phyloP scores from a whole-genome alignment of 2,113 vertebrate species.

The Phylloscopus trochiloides region DNA sequence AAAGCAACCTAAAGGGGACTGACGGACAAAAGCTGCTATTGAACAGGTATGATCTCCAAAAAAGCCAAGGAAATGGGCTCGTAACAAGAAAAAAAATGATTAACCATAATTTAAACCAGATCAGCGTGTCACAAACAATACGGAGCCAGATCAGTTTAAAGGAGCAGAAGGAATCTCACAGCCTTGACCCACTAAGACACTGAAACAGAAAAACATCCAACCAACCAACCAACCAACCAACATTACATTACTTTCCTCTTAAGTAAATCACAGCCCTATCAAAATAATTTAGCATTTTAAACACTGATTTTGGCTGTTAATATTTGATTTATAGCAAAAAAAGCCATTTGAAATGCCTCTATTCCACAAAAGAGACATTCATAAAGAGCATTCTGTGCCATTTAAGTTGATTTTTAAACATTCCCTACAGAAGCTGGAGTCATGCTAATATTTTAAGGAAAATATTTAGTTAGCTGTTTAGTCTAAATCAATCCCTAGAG shows the following conservation, averaged over 20 bases:
- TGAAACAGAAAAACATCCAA: background rate
- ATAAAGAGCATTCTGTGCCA: background rate
- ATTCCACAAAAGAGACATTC: background rate
- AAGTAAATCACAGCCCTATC: background rate
- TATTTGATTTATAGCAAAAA: background rate
- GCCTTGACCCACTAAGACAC: background rate
- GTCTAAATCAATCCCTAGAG: background rate
- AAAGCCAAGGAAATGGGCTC: background rate
- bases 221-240: background rate
- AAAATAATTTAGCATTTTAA: background rate
- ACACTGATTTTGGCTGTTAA: background rate
- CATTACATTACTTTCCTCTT: background rate
- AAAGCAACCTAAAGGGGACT: rapidly evolving
- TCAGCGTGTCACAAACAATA: background rate
- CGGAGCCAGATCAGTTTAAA: background rate
- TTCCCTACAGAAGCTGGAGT: background rate
- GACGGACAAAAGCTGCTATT: background rate
- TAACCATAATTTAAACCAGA: background rate
- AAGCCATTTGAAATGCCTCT: background rate
- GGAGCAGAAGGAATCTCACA: background rate
- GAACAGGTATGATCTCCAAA: background rate
- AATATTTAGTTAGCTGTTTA: background rate
- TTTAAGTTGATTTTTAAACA: background rate
- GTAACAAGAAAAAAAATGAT: background rate
- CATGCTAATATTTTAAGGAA: background rate